These are phyloP conservation scores for Mastomys natalensis DNA, from an alignment of 2,113 vertebrate species.

Conservation along the genomic window DNA sequence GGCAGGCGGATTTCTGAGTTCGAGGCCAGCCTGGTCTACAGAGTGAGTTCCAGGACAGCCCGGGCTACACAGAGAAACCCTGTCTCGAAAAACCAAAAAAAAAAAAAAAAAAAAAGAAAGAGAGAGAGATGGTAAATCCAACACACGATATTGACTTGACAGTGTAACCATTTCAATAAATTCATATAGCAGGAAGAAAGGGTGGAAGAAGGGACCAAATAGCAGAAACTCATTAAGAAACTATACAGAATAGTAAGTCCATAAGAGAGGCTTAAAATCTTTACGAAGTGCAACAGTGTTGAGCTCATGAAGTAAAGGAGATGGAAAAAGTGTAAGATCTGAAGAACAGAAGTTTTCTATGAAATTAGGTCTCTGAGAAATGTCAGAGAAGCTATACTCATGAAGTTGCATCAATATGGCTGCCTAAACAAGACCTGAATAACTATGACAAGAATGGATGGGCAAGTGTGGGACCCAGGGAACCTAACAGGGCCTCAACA, in stretches of 20 bases:
- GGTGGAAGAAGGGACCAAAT: neutral
- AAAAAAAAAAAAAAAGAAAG: no score
- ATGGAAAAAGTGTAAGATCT: neutral
- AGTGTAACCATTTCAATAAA: neutral
- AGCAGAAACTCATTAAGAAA: neutral
- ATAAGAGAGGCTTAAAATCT: neutral
- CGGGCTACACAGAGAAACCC: no score
- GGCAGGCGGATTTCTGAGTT: no score
- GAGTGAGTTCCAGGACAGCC: no score
- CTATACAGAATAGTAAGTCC: neutral
- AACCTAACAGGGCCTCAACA: neutral
- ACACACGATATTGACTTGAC: neutral
- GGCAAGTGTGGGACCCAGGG: neutral
- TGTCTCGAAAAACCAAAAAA: no score
- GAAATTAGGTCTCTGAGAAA: neutral
- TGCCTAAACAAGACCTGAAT: neutral
- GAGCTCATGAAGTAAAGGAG: neutral
- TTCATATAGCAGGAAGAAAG: neutral
- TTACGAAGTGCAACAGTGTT: no score
- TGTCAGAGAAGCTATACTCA: neutral
- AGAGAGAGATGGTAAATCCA: neutral
- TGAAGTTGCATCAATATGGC: neutral
- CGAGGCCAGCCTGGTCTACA: no score
- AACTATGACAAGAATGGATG: neutral
- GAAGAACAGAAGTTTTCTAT: neutral